Evolutionary conservation across 2,888 invertebrate species (phyloP), one percentile per base, ranked within the genome.

Genomic region (Galeopsomyia nigrocyanea): DNA sequence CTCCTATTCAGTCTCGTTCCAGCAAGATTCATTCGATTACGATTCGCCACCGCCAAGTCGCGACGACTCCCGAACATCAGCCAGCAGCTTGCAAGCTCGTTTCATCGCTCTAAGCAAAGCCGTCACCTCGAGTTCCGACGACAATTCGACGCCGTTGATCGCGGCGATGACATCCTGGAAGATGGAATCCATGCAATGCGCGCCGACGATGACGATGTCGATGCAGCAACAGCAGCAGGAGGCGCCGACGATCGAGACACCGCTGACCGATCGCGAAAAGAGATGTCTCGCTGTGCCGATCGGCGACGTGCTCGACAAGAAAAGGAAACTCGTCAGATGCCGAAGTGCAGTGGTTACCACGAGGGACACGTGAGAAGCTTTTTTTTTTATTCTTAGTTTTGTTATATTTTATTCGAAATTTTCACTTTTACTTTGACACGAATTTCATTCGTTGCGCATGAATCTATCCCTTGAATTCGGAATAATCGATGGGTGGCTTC

Each of bases 261-360:
- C 80, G 1, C 74, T 86, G 10, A 86, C 83, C 21, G 86, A 86
- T 76, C 80, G 86, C 6, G 86, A 86, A 71, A 86, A 86, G 61
- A 76, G 85, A 75, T 86, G 86, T 68, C 78, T 86, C 58, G 83
- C 84, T 10, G 86, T 86, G 63, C 86, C 86, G 55, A 86, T 86
- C 63, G 84, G 82, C 26, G 84, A 86, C 75, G 67, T 79, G 39
- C 80, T 80, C 55, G 86, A 86, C 71, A 85, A 84, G 62, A 86
- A 86, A 74, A 76, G 84, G 21, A 86, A 84, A 74, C 76, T 86
- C 9, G 71, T 83, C 14, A 79, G 82, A 58, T 83, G 82, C 0
- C 82, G 83, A n/a, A 84, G 82, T 75, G 79, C 80, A 7, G 75
- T 57, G 0, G 68, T 75, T 0, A 76, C 79, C 17, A 79, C 78